phyloP scores from a whole-genome alignment of 2,888 invertebrate species.

The Pristionchus arcanus region DNA sequence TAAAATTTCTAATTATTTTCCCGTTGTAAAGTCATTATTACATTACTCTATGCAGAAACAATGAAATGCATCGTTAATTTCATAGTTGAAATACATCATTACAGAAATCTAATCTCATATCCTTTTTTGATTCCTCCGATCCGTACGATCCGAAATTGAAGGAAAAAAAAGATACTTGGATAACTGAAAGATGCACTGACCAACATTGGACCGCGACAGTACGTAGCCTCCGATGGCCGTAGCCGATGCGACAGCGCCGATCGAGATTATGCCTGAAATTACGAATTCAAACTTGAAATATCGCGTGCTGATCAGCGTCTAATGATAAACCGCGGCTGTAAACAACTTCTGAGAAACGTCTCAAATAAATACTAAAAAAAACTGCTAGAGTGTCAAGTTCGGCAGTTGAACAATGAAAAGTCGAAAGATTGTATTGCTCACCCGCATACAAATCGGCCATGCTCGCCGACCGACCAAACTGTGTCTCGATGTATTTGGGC shows the following conservation, averaged over 20 bases:
- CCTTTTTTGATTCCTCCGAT: too few species aligned
- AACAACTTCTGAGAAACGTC: too few species aligned
- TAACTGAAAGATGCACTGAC: too few species aligned
- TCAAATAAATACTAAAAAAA: too few species aligned
- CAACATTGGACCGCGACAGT: conserved; percentile 66
- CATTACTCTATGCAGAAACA: neutral
- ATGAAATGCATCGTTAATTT: too few species aligned
- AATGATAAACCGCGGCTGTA: too few species aligned
- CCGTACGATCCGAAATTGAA: too few species aligned
- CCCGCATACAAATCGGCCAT: conserved; percentile 86
- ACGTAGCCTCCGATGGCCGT: conserved; percentile 73
- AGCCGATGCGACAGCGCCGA: conserved; percentile 72
- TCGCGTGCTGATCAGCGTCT: neutral
- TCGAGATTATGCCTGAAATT: conserved; percentile 68
- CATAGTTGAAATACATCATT: too few species aligned
- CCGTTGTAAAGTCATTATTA: too few species aligned
- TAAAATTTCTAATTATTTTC: neutral
- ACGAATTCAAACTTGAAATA: neutral
- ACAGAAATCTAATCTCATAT: too few species aligned
- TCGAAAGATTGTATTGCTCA: conserved; percentile 70
- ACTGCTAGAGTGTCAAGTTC: neutral
- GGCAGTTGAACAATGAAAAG: neutral
- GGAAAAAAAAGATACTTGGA: too few species aligned
- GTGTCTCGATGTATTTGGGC: conserved; percentile 87
- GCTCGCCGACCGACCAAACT: conserved; percentile 85